Conservation (phyloP, 64 coral and sea anemone genomes). For the Anthopleura sola region DNA sequence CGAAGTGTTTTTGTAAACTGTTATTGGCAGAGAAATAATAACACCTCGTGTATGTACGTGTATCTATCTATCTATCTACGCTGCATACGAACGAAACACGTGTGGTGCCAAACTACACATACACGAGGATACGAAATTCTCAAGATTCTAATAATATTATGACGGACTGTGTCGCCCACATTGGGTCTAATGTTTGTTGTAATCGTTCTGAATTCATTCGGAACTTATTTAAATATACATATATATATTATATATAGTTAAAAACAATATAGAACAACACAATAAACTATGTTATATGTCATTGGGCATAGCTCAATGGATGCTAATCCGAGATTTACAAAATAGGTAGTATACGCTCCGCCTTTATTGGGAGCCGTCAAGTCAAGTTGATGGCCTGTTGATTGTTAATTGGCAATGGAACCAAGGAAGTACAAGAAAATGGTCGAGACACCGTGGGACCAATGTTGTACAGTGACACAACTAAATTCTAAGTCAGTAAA, state of each 20-base stretch:
- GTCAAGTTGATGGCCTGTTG: slow-evolving; percentile 7
- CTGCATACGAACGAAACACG: neutral
- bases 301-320: slow-evolving; percentile 36
- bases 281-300: slow-evolving; percentile 29
- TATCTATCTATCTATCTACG: neutral
- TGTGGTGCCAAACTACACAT: neutral
- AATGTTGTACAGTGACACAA: slow-evolving; percentile 3
- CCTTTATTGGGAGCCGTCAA: slow-evolving; percentile 20
- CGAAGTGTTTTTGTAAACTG: neutral
- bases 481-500: slow-evolving; percentile 19
- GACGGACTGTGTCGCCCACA: slow-evolving; percentile 5
- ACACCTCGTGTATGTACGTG: slow-evolving; percentile 27
- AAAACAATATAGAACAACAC: slow-evolving; percentile 21
- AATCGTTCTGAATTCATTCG: slow-evolving; percentile 31
- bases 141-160: slow-evolving; percentile 12
- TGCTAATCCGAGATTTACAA: slow-evolving; percentile 37
- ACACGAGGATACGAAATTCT: neutral
- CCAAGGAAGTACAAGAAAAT: slow-evolving; percentile 20
- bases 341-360: slow-evolving; percentile 13
- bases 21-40: slow-evolving; percentile 20
- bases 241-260: slow-evolving; percentile 5
- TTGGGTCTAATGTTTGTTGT: slow-evolving; percentile 22
- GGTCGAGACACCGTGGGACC: slow-evolving; percentile 26
- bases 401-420: slow-evolving; percentile 6
- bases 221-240: slow-evolving; percentile 36